phyloP scores from a whole-genome alignment of 1,140 invertebrate genomes.

The Meloidogyne exigua region DNA sequence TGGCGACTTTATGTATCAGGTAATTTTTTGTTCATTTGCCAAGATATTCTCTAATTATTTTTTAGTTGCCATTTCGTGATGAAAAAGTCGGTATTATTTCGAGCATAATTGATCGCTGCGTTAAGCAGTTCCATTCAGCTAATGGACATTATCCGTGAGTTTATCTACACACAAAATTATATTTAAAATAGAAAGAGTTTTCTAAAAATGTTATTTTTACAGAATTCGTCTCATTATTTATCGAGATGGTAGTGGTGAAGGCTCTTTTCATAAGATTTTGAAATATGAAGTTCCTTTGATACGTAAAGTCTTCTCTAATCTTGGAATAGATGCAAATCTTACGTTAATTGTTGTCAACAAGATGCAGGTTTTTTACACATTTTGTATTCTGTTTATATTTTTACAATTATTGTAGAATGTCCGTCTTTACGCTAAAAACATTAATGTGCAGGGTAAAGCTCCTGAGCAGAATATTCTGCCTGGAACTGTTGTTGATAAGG shows the following conservation, averaged over 20 bases:
- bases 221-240: conserved; percentile 9
- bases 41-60: background rate
- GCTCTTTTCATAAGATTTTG: conserved; percentile 11
- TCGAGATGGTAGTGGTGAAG: conserved; percentile 11
- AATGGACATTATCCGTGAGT: conserved; percentile 6
- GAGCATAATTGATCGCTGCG: conserved; percentile 6
- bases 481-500: conserved; percentile 14
- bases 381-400: background rate
- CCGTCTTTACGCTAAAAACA: conserved; percentile 6
- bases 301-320: background rate
- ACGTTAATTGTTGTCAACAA: conserved; percentile 9
- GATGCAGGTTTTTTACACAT: conserved; percentile 1
- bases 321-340: background rate
- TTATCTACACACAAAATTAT: too few species aligned
- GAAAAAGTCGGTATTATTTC: conserved; percentile 12
- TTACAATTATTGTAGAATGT: background rate
- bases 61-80: conserved; percentile 3
- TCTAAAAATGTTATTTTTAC: background rate
- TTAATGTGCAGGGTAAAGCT: background rate
- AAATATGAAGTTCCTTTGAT: conserved; percentile 20
- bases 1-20: conserved; percentile 9
- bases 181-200: too few species aligned
- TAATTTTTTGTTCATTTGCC: background rate
- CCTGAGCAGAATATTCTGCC: conserved; percentile 17
- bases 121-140: background rate